Base-by-base conservation (phyloP, 2,113 vertebrate species). In the Columbina picui region DNA sequence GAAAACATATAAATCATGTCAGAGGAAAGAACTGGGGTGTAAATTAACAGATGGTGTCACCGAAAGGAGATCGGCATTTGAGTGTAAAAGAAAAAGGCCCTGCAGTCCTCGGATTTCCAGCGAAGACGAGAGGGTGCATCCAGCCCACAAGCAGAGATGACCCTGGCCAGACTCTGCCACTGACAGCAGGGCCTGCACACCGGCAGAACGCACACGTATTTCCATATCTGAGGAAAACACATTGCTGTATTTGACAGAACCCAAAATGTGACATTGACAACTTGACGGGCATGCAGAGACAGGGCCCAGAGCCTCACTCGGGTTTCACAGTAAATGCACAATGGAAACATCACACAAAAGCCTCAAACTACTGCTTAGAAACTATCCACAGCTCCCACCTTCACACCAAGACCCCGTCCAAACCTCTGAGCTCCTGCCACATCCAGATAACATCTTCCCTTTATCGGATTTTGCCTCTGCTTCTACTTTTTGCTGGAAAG, bases 1-100 rank as follows among this genome's bases (percentile, higher is more conserved):
- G 56, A 81, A 82, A 78, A 75, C 39, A 63, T 71, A 96, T 89
- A 91, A 92, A 93, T 84, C 75, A 77, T 50, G 80, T 92, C 71
- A 78, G 49, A 95, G 60, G 81, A 87, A 87, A 4, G 5, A 95
- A 29, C 47, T 47, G 21, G 36, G 47, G 56, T 93, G 67, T 45
- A 82, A 92, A 87, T 4, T 38, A 92, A 64, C 68, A 93, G 65
- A 65, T 89, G 77, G 73, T 23, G 7, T 74, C 77, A 76, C 55
- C 53, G 77, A 86, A 76, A 93, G 4, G 7, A 87, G 60, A 69
- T 10, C 6, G 16, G 15, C 23, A 52, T 65, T 63, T 76, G 68
- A 89, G 49, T 23, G 29, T 10, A n/a, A 59, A 70, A 77, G 65
- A 52, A 60, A 87, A 47, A 70, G 50, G 30, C 8, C 11, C 26